Percentiles rank a stretch among this genome's conserved stretches.
Evolutionary conservation across 2,888 invertebrate genomes (phyloP).

Genomic region (Tolmerus cingulatus): DNA sequence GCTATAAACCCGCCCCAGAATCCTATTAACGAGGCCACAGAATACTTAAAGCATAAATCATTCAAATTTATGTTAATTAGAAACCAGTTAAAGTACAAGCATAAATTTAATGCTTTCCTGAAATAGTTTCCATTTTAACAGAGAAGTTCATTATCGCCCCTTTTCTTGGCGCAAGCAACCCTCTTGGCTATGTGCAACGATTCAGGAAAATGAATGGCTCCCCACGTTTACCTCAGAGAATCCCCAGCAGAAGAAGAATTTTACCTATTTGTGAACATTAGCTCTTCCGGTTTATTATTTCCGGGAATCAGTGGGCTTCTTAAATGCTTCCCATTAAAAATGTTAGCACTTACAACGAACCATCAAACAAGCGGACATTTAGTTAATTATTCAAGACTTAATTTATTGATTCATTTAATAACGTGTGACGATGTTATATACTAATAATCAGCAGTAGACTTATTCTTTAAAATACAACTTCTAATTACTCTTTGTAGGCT

Average conservation of each 20-base stretch:
- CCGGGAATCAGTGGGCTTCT: not conserved
- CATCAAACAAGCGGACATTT: not conserved
- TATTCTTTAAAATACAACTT: constrained; percentile 48
- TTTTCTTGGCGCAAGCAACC: not conserved
- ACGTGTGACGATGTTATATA: not conserved
- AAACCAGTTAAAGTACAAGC: not conserved
- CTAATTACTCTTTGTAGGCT: constrained; percentile 56
- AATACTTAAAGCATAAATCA: not conserved
- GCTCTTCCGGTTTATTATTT: not conserved
- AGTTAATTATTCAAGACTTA: not conserved
- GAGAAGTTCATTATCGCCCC: not conserved
- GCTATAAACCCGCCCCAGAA: not conserved
- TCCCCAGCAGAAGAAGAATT: not conserved
- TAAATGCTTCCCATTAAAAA: not conserved
- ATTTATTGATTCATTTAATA: not conserved
- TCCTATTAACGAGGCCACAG: not conserved
- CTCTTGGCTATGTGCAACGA: not conserved
- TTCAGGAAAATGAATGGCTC: not conserved
- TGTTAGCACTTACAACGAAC: not conserved
- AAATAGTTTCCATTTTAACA: not conserved
- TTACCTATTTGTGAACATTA: not conserved
- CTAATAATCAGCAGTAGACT: not conserved
- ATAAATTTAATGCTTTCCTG: not conserved
- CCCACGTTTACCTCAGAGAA: not conserved
- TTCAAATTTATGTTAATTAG: not conserved